Conservation (phyloP, 2,888 invertebrate genomes). For the Euzetes globulus region DNA sequence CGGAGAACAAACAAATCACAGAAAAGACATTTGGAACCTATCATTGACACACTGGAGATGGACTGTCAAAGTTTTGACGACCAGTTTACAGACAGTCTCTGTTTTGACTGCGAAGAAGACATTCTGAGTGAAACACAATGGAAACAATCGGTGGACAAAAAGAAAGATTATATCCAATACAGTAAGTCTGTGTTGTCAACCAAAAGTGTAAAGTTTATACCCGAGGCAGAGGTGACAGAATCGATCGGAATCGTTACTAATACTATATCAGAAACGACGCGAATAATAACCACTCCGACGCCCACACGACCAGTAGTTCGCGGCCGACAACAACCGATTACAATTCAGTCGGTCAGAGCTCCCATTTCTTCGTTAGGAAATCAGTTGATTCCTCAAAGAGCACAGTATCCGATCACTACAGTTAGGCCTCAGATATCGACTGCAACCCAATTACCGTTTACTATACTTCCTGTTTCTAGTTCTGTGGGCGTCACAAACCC, state of each 20-base stretch:
- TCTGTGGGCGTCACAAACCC: no score
- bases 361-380: not conserved
- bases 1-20: no score
- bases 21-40: not conserved
- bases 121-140: not conserved
- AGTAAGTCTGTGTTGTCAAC: not conserved
- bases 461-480: no score
- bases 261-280: not conserved
- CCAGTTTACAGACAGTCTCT: slow-evolving; percentile 4
- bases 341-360: not conserved
- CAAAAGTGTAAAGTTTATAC: slow-evolving; percentile 1
- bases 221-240: not conserved
- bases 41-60: not conserved
- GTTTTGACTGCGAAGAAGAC: slow-evolving; percentile 22
- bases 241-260: not conserved
- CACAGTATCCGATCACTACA: no score
- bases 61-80: slow-evolving; percentile 1
- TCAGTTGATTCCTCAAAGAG: not conserved
- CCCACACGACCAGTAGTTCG: not conserved
- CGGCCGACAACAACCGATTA: not conserved
- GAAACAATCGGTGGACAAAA: not conserved
- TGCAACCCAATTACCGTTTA: no score
- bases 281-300: not conserved
- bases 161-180: not conserved
- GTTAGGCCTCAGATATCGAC: not conserved